These are phyloP conservation scores for Drymonia ruficornis DNA, from an alignment of 2,888 invertebrate species.

Conservation along the genomic window DNA sequence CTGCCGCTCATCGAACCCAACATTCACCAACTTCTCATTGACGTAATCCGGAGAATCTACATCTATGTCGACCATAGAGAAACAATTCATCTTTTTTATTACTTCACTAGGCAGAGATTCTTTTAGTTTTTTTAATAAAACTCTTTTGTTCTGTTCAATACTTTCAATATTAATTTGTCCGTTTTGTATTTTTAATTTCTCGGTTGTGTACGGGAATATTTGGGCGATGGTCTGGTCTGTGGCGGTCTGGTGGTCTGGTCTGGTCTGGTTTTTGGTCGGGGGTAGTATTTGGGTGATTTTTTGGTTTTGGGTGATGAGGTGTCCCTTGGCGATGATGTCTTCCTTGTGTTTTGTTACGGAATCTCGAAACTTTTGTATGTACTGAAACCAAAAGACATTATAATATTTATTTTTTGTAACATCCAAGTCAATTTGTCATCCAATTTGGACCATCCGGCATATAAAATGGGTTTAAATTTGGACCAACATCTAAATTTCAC, in stretches of 20 bases:
- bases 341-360: conserved; percentile 61
- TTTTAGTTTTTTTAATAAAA: conserved; percentile 57
- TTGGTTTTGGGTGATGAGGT: conserved; percentile 53
- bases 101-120: conserved; percentile 47
- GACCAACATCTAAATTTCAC: too few relatives aligned
- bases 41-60: conserved; percentile 65
- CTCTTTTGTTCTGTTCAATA: conserved; percentile 70
- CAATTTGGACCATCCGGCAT: too few relatives aligned
- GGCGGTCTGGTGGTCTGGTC: conserved; percentile 16
- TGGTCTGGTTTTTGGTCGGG: conserved; percentile 11
- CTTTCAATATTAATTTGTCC: conserved; percentile 64
- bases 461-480: too few relatives aligned
- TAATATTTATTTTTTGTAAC: too few relatives aligned
- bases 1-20: conserved; percentile 67
- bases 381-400: conserved; percentile 55
- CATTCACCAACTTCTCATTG: conserved; percentile 64
- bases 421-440: too few relatives aligned
- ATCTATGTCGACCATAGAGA: conserved; percentile 77
- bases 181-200: conserved; percentile 39
- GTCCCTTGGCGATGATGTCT: conserved; percentile 56
- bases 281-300: conserved; percentile 59
- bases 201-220: conserved; percentile 59
- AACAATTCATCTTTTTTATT: conserved; percentile 66
- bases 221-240: conserved; percentile 33
- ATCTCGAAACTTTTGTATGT: conserved; percentile 61